Evolutionary conservation across 2,113 vertebrate species (phyloP).

Genomic region (Gallinago paraguaiae): DNA sequence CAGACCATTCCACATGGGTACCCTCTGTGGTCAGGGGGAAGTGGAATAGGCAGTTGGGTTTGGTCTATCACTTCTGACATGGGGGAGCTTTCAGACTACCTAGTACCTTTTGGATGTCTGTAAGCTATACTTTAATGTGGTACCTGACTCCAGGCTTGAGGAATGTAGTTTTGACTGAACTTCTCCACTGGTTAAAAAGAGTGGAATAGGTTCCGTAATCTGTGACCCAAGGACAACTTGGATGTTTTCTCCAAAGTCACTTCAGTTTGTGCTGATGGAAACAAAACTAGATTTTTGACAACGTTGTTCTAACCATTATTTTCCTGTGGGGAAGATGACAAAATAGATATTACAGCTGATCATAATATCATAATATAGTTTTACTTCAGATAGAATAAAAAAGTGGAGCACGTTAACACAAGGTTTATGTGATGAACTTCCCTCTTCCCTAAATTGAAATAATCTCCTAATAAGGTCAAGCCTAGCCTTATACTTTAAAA

Average conservation of each 20-base stretch:
- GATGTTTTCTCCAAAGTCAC: neutral
- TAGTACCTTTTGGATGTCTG: neutral
- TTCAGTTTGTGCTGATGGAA: neutral
- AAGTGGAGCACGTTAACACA: neutral
- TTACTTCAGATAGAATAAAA: neutral
- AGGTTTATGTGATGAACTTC: neutral
- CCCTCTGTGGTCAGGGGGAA: accelerated
- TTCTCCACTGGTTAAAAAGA: neutral
- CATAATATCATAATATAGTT: neutral
- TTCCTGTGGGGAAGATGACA: neutral
- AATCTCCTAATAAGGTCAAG: neutral
- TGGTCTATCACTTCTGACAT: neutral
- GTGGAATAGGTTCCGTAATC: neutral
- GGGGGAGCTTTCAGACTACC: neutral
- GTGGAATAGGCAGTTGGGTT: neutral
- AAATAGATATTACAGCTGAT: neutral
- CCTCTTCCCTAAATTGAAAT: neutral
- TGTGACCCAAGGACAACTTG: neutral
- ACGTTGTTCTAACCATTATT: neutral
- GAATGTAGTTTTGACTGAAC: neutral
- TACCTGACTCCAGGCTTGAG: neutral
- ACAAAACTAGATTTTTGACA: neutral
- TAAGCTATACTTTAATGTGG: neutral
- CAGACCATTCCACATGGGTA: neutral
- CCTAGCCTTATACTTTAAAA: neutral